These are phyloP conservation scores for Oasisia sp. DNA, from an alignment of 2,888 invertebrate species.

Conservation along the genomic window DNA sequence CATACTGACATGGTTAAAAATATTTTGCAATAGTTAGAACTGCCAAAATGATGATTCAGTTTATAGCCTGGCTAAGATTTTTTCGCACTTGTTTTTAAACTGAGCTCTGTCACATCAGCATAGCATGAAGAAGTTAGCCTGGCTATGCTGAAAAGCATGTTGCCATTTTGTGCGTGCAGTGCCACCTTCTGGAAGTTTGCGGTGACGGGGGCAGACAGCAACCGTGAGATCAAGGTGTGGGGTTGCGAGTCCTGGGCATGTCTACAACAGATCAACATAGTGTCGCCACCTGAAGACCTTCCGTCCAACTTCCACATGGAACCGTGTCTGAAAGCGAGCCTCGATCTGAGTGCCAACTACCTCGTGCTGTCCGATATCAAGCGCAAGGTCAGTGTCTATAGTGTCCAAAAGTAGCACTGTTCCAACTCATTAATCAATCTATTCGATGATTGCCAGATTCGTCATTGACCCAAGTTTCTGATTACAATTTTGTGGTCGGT, in stretches of 20 bases:
- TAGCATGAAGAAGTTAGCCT: background rate
- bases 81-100: background rate
- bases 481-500: too few relatives aligned
- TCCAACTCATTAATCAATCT: too few relatives aligned
- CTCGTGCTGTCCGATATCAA: constrained; percentile 88
- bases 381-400: constrained; percentile 71
- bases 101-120: background rate
- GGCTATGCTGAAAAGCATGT: background rate
- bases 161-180: background rate
- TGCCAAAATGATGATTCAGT: too few relatives aligned
- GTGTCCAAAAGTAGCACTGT: background rate
- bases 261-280: constrained; percentile 71
- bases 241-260: constrained; percentile 95
- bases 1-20: too few relatives aligned
- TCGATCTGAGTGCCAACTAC: constrained; percentile 88
- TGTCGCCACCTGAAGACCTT: constrained; percentile 42
- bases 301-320: constrained; percentile 40
- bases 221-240: constrained; percentile 92
- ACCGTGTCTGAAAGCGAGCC: constrained; percentile 77
- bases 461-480: too few relatives aligned
- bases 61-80: background rate
- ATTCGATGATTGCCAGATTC: too few relatives aligned
- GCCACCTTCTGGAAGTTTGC: constrained; percentile 90
- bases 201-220: constrained; percentile 88
- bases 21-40: too few relatives aligned